Conservation (phyloP, 2,797 vertebrate species). For the Hipposideros larvatus region DNA sequence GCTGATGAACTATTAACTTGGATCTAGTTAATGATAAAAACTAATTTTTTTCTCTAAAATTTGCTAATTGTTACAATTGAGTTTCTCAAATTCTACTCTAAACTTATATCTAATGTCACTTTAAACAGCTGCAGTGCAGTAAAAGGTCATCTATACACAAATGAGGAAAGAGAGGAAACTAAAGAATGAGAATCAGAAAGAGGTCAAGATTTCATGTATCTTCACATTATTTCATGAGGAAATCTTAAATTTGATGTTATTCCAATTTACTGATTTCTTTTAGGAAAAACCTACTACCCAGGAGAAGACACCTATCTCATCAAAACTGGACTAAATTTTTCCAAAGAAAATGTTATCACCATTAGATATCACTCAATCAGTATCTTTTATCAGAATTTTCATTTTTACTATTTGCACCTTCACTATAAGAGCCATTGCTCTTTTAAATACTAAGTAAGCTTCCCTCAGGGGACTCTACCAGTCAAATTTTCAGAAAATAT, state of each 20-base stretch:
- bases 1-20: not conserved
- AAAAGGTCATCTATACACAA: not conserved
- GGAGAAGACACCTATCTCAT: not conserved
- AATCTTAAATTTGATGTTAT: not conserved
- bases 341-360: not conserved
- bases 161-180: not conserved
- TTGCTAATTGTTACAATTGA: not conserved
- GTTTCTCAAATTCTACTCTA: conserved; percentile 17
- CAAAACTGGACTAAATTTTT: conserved; percentile 1
- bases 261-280: conserved; percentile 5
- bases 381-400: not conserved
- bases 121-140: not conserved
- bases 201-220: not conserved
- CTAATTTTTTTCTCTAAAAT: conserved; percentile 12
- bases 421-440: not conserved
- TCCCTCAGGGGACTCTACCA: not conserved
- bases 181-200: not conserved
- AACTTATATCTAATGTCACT: not conserved
- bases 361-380: not conserved
- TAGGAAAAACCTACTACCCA: not conserved
- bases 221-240: not conserved
- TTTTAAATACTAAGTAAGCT: not conserved
- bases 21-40: not conserved
- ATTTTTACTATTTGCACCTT: not conserved
- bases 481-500: conserved; percentile 32